These are phyloP conservation scores for Tokudaia muenninki DNA, from an alignment of 2,797 vertebrate genomes.

Conservation along the genomic window DNA sequence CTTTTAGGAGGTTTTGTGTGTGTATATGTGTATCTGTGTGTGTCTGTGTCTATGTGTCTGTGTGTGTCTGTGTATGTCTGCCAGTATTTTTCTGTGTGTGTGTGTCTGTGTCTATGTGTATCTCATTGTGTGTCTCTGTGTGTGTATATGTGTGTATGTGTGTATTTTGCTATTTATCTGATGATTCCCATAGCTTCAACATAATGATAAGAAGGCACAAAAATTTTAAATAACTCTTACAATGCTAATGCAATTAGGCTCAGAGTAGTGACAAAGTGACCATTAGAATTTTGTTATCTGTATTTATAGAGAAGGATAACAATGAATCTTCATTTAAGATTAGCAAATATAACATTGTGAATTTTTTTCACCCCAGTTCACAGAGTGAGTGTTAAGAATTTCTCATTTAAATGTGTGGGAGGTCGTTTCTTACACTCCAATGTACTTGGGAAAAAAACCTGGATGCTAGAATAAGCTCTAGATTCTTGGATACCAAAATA, in stretches of 20 bases:
- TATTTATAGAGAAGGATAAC: neutral
- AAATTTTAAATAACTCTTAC: neutral
- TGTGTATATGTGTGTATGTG: neutral
- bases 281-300: neutral
- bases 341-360: neutral
- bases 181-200: neutral
- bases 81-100: neutral
- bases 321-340: neutral
- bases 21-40: neutral
- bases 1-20: neutral
- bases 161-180: neutral
- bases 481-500: constrained; percentile 3
- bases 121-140: neutral
- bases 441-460: neutral
- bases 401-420: neutral
- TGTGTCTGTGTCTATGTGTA: neutral
- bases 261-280: neutral
- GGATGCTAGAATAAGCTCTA: constrained; percentile 25
- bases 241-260: neutral
- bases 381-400: neutral
- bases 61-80: neutral
- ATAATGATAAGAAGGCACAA: neutral
- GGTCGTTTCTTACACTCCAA: neutral
- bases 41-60: accelerated
- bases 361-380: constrained; percentile 7